phyloP scores from a whole-genome alignment of 2,797 vertebrate genomes.

The Tarsius wallacei region DNA sequence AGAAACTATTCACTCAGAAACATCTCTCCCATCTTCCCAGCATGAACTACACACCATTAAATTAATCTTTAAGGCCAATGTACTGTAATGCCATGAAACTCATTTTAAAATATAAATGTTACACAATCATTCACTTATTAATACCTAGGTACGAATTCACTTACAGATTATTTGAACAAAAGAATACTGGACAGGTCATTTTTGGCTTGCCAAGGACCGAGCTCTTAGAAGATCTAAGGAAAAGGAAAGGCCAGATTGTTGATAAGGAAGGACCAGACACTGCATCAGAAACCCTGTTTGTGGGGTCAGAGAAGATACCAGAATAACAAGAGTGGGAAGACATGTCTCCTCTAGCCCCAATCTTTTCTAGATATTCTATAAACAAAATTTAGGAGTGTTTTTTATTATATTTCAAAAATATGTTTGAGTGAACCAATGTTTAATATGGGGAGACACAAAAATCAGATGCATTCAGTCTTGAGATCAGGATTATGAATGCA shows the following conservation, averaged over 20 bases:
- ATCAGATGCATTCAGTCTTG: neutral
- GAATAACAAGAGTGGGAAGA: neutral
- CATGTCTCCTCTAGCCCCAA: neutral
- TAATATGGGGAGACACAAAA: neutral
- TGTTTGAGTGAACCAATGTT: neutral
- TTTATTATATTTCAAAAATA: neutral
- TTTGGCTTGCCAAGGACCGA: neutral
- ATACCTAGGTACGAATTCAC: neutral
- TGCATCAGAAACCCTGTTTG: neutral
- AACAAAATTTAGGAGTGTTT: neutral
- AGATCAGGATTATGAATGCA: neutral
- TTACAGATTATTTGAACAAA: conserved; percentile 24
- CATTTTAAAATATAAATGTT: conserved; percentile 41
- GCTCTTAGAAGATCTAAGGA: neutral
- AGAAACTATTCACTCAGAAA: conserved; percentile 6
- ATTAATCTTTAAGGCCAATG: conserved; percentile 8
- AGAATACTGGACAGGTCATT: neutral
- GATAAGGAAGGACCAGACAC: neutral
- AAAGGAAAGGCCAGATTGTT: neutral
- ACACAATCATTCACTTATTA: neutral
- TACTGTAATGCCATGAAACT: neutral
- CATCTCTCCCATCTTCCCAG: neutral
- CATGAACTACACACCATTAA: conserved; percentile 25
- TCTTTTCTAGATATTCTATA: neutral
- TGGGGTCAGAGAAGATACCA: neutral